Evolutionary conservation across 2,113 vertebrate genomes (phyloP), one percentile per base, ranked within the genome.

Genomic region (Morone chrysops): DNA sequence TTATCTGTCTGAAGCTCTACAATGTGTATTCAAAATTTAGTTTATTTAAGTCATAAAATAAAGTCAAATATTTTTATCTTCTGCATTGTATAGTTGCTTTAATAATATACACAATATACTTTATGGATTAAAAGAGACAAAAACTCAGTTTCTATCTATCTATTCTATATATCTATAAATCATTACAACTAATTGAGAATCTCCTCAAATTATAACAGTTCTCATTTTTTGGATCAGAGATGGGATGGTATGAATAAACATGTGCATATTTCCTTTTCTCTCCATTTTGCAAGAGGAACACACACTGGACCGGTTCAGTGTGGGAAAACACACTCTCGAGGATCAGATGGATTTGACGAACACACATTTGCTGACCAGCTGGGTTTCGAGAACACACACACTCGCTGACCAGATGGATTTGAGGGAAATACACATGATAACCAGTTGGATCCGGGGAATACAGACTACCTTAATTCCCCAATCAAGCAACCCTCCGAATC

Each of bases 331-430:
- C 74, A 47, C 54, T 65, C 66, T 74, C 9, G 68, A 68, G 50
- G 40, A 90, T 90, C 80, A 85, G 80, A 91, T 88, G 84, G 87
- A 87, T 84, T 82, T 80, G 65, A 83, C 72, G 75, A 90, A 81
- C 79, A 89, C 75, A 87, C 75, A 83, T 74, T 86, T 48, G 63
- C 25, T 80, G 90, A 93, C 89, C 90, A 93, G 89, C 86, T 91
- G 87, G 90, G 78, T 78, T 72, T 54, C 57, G 65, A 54, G 66
- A 80, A 87, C 79, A 89, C 81, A 89, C 75, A 77, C 75, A 83
- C 70, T 87, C 74, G 69, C 60, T 69, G 56, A 92, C 87, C 92
- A 90, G 90, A 90, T 90, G 88, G 87, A 90, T 72, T 81, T 76
- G 17, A 75, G 63, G 81, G 68, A 90, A 77, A 87, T 78, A 83